Base-by-base conservation (phyloP, 2,113 vertebrate genomes). In the Cebidichthys violaceus region DNA sequence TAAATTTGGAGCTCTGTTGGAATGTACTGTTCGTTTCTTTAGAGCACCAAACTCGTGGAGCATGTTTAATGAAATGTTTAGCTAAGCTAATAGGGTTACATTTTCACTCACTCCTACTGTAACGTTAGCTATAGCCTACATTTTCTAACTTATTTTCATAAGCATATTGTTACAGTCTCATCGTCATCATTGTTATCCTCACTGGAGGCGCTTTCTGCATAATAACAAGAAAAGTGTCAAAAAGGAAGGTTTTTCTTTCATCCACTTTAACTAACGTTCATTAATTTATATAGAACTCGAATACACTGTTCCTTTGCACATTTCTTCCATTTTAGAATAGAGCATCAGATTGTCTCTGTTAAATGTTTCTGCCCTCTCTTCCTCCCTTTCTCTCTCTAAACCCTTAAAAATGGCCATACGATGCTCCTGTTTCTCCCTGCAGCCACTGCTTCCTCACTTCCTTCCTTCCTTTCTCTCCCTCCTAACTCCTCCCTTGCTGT, bases 401-500 rank as follows among this genome's bases (percentile, higher is more conserved):
- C 11, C 65, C 76, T 72, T 84, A 54, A 68, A 86, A 74, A 31
- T 29, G 54, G 52, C 17, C 75, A 39, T 68, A 2, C 17, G 62
- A 80, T 73, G 64, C 79, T 50, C 13, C 4, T 11, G 10, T 70
- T 70, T 45, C n/a, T 70, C 27, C 41, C 6, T 47, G 27, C 54
- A 55, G 27, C 75, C 6, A 24, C 62, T 27, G 10, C 17, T 83
- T 9, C 33, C 2, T 60, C 29, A 4, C 6, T 15, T 66, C 72
- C 35, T 27, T 65, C 13, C 0, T 10, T 69, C 45, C 24, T 10
- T 59, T 18, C 35, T 60, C 31, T 64, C 37, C 57, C 29, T 69
- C 35, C 55, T 52, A 20, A 24, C 75, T 76, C 41, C 43, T 70
- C 67, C 79, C 59, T 76, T 47, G 57, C 74, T 83, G 39, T 73